Base-by-base conservation (phyloP, 2,113 vertebrate genomes). In the Mustela nigripes region DNA sequence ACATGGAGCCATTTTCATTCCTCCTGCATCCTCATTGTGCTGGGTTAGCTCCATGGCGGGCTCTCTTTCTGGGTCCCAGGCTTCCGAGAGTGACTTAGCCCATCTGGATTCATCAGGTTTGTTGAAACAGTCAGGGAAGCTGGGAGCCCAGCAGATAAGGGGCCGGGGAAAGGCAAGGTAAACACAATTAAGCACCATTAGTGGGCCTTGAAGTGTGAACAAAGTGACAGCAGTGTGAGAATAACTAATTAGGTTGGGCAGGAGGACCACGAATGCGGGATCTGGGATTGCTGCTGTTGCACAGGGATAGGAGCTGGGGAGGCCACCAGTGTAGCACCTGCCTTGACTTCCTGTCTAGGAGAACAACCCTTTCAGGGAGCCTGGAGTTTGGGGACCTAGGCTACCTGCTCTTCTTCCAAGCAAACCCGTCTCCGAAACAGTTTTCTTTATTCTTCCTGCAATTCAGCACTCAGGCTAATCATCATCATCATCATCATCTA, bases 31-130 rank as follows among this genome's bases (percentile, higher is more conserved):
- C 11, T 24, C 3, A 19, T 0, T 19, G 58, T 56, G 71, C 31
- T 26, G 78, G 11, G 7, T 71, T 9, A 2, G 12, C 18, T 16
- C 45, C 1, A 0, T 12, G 19, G 6, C 0, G 67, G 28, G 3
- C 45, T 42, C 22, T 48, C 53, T 45, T 16, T 28, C 79, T 94
- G 81, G 15, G 71, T 7, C 36, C 36, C 2, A 26, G 0, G 28
- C 80, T 63, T 31, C 7, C 0, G 9, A 83, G 67, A 31, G 11
- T 2, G n/a, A 22, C 42, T 22, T 31, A 11, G 28, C 14, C 22
- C 16, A 6, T 26, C 53, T 31, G 60, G 36, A 39, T 39, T 48
- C 22, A 2, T 11, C 11, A 6, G 76, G 58, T 15, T 69, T 67
- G 31, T 33, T 39, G 15, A 36, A 18, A 33, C 21, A 7, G 12